A percentile compares a stretch with the other conserved stretches of the same genome.
These are phyloP conservation scores for Euthynnus affinis DNA, from an alignment of 2,797 vertebrate genomes.

Conservation along the genomic window DNA sequence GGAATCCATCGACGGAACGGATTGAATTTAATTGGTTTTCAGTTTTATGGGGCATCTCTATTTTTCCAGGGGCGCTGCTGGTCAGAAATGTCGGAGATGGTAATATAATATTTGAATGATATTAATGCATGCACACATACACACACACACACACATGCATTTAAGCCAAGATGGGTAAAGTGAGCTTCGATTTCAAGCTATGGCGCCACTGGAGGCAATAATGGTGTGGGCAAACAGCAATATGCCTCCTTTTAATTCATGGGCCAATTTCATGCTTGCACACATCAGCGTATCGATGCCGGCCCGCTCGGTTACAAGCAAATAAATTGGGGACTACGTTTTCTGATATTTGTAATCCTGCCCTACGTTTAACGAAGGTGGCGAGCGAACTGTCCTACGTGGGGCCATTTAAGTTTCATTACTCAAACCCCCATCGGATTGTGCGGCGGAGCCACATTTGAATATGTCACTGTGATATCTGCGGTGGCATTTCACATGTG, in stretches of 20 bases:
- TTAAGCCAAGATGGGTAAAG: conserved; percentile 51
- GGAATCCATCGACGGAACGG: conserved; percentile 67
- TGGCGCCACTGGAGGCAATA: conserved; percentile 64
- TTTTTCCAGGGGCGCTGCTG: conserved; percentile 65
- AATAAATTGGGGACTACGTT: conserved; percentile 60
- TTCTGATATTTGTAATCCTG: conserved; percentile 49
- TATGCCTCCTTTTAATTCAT: conserved; percentile 69
- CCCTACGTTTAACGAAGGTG: conserved; percentile 56
- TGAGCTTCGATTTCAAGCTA: conserved; percentile 59
- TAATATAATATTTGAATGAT: conserved; percentile 71
- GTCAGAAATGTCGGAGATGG: conserved; percentile 66
- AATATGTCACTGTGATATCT: conserved; percentile 47
- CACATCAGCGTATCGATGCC: conserved; percentile 50
- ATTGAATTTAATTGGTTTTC: conserved; percentile 75
- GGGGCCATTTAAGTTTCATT: conserved; percentile 53
- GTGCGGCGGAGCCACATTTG: conserved; percentile 20
- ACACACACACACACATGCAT: conserved; percentile 14
- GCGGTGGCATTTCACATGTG: conserved; percentile 25
- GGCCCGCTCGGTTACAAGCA: conserved; percentile 42
- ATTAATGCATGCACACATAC: conserved; percentile 48
- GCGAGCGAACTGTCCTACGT: conserved; percentile 13
- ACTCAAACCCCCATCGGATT: conserved; percentile 38
- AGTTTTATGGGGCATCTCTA: conserved; percentile 67
- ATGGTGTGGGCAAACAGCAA: conserved; percentile 13
- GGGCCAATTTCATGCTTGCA: conserved; percentile 72